phyloP scores from a whole-genome alignment of 2,113 vertebrate species.

The Syrmaticus mikado region DNA sequence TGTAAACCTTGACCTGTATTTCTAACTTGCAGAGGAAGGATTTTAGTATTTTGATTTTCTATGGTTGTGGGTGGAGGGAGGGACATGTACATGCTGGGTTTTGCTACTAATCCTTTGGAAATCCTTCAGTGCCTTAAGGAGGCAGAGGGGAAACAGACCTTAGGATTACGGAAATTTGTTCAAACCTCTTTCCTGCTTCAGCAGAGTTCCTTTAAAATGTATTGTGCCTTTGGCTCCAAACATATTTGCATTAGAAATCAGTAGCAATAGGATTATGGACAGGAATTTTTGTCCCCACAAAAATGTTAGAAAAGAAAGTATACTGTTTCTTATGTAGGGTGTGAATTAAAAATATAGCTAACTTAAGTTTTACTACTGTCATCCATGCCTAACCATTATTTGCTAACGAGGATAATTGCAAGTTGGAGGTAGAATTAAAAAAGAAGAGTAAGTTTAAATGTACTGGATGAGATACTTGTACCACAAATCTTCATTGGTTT shows the following conservation, averaged over 20 bases:
- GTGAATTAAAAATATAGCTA: background rate
- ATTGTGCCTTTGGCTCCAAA: slow-evolving; percentile 44
- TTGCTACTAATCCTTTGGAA: slow-evolving; percentile 54
- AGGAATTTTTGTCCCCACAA: background rate
- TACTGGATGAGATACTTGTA: background rate
- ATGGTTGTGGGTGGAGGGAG: background rate
- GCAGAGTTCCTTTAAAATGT: slow-evolving; percentile 43
- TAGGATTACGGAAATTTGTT: slow-evolving; percentile 37
- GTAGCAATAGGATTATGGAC: background rate
- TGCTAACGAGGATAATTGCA: background rate
- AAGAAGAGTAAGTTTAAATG: background rate
- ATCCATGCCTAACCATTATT: background rate
- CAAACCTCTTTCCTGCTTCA: slow-evolving; percentile 43
- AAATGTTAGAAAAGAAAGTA: background rate
- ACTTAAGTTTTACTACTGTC: background rate
- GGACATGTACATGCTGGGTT: background rate
- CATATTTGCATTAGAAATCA: slow-evolving; percentile 25
- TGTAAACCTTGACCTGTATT: background rate
- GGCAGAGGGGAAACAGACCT: slow-evolving; percentile 29
- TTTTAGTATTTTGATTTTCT: background rate
- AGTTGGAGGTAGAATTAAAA: background rate
- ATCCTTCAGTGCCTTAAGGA: slow-evolving; percentile 73
- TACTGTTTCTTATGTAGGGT: background rate
- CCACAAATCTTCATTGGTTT: background rate
- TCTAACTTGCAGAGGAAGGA: background rate